phyloP scores from a whole-genome alignment of 1,140 invertebrate species.

The Calephelis nemesis region DNA sequence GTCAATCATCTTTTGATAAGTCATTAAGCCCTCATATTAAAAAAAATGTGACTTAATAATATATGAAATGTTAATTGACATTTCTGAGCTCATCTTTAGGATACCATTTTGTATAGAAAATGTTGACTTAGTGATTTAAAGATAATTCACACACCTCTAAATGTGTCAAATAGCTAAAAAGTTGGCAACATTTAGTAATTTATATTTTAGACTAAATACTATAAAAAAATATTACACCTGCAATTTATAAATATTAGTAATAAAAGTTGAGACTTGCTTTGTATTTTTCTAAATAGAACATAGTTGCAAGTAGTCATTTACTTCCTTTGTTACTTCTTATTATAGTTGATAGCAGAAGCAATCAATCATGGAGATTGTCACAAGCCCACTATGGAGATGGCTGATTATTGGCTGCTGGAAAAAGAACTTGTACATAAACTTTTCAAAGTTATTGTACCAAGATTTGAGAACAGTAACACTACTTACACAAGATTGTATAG shows the following conservation, averaged over 20 bases:
- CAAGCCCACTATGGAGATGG: slow-evolving; percentile 92
- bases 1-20: too few species aligned
- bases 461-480: slow-evolving; percentile 85
- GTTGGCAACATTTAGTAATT: too few species aligned
- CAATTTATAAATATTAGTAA: not conserved
- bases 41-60: too few species aligned
- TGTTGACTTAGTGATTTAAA: too few species aligned
- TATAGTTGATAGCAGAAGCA: slow-evolving; percentile 94
- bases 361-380: slow-evolving; percentile 91
- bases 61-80: too few species aligned
- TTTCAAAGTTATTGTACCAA: slow-evolving; percentile 94
- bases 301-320: too few species aligned
- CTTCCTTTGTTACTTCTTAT: slow-evolving; percentile 40
- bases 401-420: slow-evolving; percentile 93
- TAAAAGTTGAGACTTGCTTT: not conserved
- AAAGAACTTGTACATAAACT: slow-evolving; percentile 95
- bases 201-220: too few species aligned
- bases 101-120: too few species aligned
- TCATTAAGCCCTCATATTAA: too few species aligned
- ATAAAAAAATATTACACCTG: not conserved
- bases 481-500: slow-evolving; percentile 87
- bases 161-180: too few species aligned
- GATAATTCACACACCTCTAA: too few species aligned
- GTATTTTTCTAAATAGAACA: not conserved
- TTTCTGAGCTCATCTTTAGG: too few species aligned